Conservation (phyloP, 2,797 vertebrate species). For the Manis pentadactyla region DNA sequence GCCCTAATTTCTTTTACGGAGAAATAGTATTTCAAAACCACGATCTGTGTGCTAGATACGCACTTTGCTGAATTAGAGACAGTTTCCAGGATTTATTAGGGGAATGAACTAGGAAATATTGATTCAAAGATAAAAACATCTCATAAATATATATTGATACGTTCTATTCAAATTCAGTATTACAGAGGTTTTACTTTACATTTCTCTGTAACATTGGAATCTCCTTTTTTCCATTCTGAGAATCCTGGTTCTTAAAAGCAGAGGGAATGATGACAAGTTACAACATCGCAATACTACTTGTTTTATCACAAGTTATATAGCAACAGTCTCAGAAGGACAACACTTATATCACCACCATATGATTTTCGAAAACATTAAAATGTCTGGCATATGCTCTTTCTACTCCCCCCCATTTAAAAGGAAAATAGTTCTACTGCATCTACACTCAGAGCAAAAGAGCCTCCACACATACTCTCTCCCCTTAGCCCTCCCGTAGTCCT, state of each 20-base stretch:
- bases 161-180: conserved; percentile 24
- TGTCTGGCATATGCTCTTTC: not conserved
- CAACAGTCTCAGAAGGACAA: not conserved
- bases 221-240: not conserved
- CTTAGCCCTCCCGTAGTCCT: not conserved
- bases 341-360: not conserved
- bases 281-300: not conserved
- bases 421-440: not conserved
- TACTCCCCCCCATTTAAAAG: not conserved
- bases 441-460: not conserved
- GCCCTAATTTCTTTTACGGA: not conserved
- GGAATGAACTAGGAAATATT: conserved; percentile 9
- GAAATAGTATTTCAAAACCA: conserved; percentile 7
- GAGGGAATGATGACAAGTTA: not conserved
- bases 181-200: not conserved
- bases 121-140: conserved; percentile 41
- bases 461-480: not conserved
- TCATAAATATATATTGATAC: conserved; percentile 3
- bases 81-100: not conserved
- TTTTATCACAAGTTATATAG: not conserved
- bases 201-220: not conserved
- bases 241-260: not conserved
- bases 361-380: not conserved
- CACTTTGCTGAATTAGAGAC: not conserved
- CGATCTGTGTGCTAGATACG: not conserved